These are phyloP conservation scores for Gobio occitaniae DNA, from an alignment of 2,797 vertebrate species.

Conservation along the genomic window DNA sequence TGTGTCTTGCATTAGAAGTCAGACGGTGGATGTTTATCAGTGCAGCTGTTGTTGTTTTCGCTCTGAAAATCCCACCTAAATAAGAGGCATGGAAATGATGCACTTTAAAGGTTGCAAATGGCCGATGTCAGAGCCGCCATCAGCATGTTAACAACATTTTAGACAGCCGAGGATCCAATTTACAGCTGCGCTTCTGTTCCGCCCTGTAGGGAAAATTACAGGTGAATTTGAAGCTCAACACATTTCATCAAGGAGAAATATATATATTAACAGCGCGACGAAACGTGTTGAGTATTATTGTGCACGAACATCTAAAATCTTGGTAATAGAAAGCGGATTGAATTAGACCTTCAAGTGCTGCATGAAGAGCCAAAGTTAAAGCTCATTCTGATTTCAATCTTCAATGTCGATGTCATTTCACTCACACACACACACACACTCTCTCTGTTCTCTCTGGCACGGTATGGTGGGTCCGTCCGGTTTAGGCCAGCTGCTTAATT, in stretches of 20 bases:
- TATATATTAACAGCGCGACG: slow-evolving; percentile 11
- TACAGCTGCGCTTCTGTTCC: neutral
- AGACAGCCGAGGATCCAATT: slow-evolving; percentile 1
- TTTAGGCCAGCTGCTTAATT: slow-evolving; percentile 72
- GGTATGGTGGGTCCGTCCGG: slow-evolving; percentile 57
- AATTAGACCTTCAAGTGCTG: slow-evolving; percentile 24
- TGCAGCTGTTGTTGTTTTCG: slow-evolving; percentile 5
- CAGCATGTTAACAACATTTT: slow-evolving; percentile 33
- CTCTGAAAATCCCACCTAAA: neutral
- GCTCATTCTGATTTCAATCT: slow-evolving; percentile 5
- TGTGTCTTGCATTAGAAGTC: neutral
- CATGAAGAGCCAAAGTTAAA: slow-evolving; percentile 11
- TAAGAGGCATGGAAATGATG: neutral
- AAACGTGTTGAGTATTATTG: neutral
- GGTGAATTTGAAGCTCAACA: neutral
- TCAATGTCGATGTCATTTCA: neutral
- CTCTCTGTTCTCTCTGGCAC: slow-evolving; percentile 14
- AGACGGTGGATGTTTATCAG: neutral
- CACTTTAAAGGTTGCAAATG: neutral
- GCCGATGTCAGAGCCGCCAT: neutral
- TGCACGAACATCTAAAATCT: neutral
- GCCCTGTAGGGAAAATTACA: neutral
- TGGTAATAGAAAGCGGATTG: slow-evolving; percentile 18
- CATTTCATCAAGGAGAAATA: neutral
- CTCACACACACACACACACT: neutral